These are phyloP conservation scores for Spilarctia lutea DNA, from an alignment of 2,888 invertebrate genomes.

Conservation along the genomic window DNA sequence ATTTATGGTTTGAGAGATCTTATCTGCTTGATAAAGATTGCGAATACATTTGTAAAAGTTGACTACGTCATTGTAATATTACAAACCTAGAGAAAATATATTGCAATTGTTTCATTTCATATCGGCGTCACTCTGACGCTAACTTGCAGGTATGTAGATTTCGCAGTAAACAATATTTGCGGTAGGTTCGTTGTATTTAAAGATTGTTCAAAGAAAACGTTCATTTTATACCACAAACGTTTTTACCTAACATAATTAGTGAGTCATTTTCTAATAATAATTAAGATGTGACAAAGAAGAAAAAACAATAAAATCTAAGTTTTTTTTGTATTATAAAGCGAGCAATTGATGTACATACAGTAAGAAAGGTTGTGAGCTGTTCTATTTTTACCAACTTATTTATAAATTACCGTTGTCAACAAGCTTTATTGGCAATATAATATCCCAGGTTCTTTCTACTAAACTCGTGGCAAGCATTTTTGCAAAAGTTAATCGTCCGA, in stretches of 20 bases:
- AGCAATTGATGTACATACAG: neutral
- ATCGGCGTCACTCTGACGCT: too few species aligned
- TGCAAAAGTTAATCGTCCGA: constrained; percentile 41
- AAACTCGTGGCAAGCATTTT: constrained; percentile 24
- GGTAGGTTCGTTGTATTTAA: too few species aligned
- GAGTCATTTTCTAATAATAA: neutral
- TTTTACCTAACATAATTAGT: neutral
- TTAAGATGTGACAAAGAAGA: neutral
- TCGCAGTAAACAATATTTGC: too few species aligned
- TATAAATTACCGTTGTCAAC: neutral
- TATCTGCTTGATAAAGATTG: neutral
- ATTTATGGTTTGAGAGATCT: neutral
- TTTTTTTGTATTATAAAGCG: neutral
- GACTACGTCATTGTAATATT: neutral
- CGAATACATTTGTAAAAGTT: neutral
- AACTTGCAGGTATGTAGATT: too few species aligned
- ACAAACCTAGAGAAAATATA: neutral
- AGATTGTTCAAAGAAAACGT: too few species aligned
- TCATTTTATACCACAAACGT: too few species aligned
- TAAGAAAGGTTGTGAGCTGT: neutral
- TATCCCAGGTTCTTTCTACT: neutral
- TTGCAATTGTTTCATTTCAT: too few species aligned
- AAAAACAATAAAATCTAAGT: too few species aligned
- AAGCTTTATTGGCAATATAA: neutral
- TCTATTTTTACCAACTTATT: neutral